Evolutionary conservation across 2,113 vertebrate genomes (phyloP).

Genomic region (Gallinago jamesoni): DNA sequence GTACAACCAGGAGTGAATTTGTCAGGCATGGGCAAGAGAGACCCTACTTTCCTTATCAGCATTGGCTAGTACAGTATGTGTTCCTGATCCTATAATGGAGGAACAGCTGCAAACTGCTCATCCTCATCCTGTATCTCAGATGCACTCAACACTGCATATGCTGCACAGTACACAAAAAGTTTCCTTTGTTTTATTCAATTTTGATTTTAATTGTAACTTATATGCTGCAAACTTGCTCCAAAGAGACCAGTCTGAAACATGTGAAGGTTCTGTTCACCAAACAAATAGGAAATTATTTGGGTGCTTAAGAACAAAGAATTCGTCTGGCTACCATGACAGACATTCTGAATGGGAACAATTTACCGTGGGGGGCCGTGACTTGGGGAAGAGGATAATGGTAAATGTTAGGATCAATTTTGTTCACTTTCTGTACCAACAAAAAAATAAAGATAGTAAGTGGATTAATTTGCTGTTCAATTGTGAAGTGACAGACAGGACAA

Average conservation of each 20-base stretch:
- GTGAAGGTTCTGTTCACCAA: background rate
- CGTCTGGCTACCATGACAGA: background rate
- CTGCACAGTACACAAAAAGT: background rate
- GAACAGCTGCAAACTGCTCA: background rate
- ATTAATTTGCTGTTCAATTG: background rate
- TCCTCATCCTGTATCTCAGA: background rate
- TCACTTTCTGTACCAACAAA: constrained; percentile 12
- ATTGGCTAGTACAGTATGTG: background rate
- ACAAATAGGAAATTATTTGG: background rate
- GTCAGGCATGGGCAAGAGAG: background rate
- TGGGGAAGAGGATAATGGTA: background rate
- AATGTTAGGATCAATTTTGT: constrained; percentile 12
- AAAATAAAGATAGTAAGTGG: background rate
- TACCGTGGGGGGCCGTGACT: background rate
- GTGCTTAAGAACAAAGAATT: background rate
- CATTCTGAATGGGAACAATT: background rate
- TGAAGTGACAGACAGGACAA: constrained; percentile 4
- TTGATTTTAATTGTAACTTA: background rate
- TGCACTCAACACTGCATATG: background rate
- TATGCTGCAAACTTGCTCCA: background rate
- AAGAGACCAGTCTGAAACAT: background rate
- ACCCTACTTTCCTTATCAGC: background rate
- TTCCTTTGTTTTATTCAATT: background rate
- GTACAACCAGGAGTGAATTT: background rate
- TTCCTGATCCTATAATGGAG: background rate